phyloP scores from a whole-genome alignment of 2,888 invertebrate genomes.

The Aphidius colemani region DNA sequence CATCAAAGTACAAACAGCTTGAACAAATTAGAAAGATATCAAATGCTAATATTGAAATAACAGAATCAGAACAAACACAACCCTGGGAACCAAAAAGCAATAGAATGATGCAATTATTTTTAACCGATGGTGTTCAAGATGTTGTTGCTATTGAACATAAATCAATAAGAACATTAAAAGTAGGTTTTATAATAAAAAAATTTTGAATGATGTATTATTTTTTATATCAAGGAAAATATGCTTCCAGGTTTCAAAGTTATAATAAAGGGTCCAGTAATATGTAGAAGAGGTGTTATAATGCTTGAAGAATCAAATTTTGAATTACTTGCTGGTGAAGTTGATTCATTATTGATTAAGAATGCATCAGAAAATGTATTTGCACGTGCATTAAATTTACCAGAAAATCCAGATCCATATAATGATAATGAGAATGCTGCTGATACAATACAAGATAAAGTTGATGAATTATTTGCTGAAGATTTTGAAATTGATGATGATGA shows the following conservation, averaged over 20 bases:
- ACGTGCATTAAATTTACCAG: constrained; percentile 63
- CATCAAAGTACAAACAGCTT: constrained; percentile 53
- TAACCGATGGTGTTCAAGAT: constrained; percentile 77
- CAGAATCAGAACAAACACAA: constrained; percentile 66
- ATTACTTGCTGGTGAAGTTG: constrained; percentile 76
- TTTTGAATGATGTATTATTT: not conserved
- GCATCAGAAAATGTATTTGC: constrained; percentile 68
- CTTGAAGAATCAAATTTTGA: constrained; percentile 67
- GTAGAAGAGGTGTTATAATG: constrained; percentile 72
- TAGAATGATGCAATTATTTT: constrained; percentile 71
- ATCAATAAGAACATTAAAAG: constrained; percentile 65
- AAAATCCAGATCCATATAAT: constrained; percentile 61
- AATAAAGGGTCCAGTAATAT: constrained; percentile 72
- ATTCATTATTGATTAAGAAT: constrained; percentile 65
- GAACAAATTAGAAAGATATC: constrained; percentile 60
- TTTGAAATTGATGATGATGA: constrained; percentile 45
- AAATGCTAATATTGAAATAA: constrained; percentile 63
- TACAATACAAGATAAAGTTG: constrained; percentile 6
- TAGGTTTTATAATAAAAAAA: constrained; percentile 58
- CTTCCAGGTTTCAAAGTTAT: constrained; percentile 69
- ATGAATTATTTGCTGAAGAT: constrained; percentile 43
- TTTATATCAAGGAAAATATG: constrained; percentile 42
- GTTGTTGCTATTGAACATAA: constrained; percentile 75
- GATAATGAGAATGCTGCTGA: constrained; percentile 39
- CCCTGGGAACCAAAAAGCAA: constrained; percentile 64